phyloP scores from a whole-genome alignment of 1,140 invertebrate species.

The Artemia franciscana region DNA sequence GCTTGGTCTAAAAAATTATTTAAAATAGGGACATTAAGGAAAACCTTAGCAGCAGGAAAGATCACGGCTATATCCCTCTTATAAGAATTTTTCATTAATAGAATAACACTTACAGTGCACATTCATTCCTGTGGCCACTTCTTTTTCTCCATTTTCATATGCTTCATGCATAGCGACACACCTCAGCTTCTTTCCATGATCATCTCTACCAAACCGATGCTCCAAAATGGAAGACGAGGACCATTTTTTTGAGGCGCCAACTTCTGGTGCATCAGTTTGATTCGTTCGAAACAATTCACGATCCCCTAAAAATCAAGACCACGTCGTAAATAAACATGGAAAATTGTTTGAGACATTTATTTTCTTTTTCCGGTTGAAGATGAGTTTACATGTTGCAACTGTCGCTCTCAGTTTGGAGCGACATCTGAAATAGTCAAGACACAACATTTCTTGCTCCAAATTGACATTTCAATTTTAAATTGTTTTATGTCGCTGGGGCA shows the following conservation, averaged over 20 bases:
- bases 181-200: constrained; percentile 43
- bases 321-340: too few relatives aligned
- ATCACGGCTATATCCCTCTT: too few relatives aligned
- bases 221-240: constrained; percentile 50
- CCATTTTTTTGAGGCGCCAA: constrained; percentile 14
- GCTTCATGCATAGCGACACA: constrained; percentile 63
- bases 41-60: background rate
- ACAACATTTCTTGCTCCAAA: too few relatives aligned
- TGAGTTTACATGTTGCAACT: too few relatives aligned
- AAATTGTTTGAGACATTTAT: too few relatives aligned
- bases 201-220: constrained; percentile 44
- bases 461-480: too few relatives aligned
- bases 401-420: too few relatives aligned
- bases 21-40: background rate
- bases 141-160: constrained; percentile 37
- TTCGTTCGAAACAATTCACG: background rate
- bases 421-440: too few relatives aligned
- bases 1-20: background rate
- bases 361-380: too few relatives aligned
- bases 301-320: background rate
- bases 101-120: constrained; percentile 75
- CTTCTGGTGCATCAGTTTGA: constrained; percentile 8
- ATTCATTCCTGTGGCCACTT: constrained; percentile 45
- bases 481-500: too few relatives aligned
- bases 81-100: too few relatives aligned